Conservation (phyloP, 1,140 invertebrate genomes). For the Aethina tumida region DNA sequence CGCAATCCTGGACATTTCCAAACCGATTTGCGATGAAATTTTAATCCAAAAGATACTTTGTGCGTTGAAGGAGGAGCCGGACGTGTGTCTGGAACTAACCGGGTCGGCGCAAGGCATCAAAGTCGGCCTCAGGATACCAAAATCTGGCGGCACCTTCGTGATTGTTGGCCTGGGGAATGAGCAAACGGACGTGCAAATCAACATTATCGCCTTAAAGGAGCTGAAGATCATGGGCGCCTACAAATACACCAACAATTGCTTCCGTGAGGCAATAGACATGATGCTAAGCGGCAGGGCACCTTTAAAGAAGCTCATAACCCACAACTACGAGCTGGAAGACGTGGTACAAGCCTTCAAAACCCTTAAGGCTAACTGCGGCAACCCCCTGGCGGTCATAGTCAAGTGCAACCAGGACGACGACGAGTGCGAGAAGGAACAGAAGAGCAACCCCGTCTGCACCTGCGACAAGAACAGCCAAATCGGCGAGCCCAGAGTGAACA, state of each 20-base stretch:
- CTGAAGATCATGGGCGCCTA: conserved; percentile 84
- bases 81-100: conserved; percentile 76
- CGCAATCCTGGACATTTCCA: conserved; percentile 46
- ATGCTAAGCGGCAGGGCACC: conserved; percentile 72
- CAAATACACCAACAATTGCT: conserved; percentile 84
- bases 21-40: conserved; percentile 43
- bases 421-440: too few species aligned
- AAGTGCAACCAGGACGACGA: too few species aligned
- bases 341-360: conserved; percentile 77
- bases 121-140: conserved; percentile 66
- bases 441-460: too few species aligned
- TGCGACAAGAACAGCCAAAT: too few species aligned
- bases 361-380: too few species aligned
- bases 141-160: conserved; percentile 67
- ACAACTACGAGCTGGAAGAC: conserved; percentile 77
- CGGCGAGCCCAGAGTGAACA: too few species aligned
- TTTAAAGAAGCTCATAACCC: conserved; percentile 79
- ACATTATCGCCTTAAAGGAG: conserved; percentile 66
- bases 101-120: conserved; percentile 69
- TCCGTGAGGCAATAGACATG: conserved; percentile 68
- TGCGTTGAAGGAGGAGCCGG: conserved; percentile 49
- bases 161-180: conserved; percentile 73
- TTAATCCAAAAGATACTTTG: conserved; percentile 53
- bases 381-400: too few species aligned
- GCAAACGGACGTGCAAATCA: conserved; percentile 68